Base-by-base conservation (phyloP, 1,140 invertebrate species). In the Heliconius eleuchia region DNA sequence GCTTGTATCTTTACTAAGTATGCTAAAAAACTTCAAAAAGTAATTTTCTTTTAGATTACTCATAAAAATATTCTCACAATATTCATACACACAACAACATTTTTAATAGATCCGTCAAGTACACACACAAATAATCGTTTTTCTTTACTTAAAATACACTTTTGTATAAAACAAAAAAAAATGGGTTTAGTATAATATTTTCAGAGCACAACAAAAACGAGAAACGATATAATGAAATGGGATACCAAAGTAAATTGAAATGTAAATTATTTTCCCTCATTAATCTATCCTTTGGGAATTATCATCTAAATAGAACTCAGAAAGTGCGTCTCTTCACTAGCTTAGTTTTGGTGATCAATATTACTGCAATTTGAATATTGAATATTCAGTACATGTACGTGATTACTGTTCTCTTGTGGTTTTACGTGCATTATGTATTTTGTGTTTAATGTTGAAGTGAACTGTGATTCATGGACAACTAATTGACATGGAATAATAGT, bases 181-280 rank as follows among this genome's bases (percentile, higher is more conserved):
- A 16, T 13, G 9, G 0, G 30, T 66, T 66, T 66, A 66, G 3
- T 30, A 66, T 66, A 30, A 66, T 66, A 30, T 66, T 66, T 66
- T 66, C 9, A 66, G 18, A 66, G 60, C 9, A 13, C 11, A 30
- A 66, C 11, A 30, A 66, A 66, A 66, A 30, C 27, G 23, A 16
- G 60, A 66, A n/a, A 27, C 71, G 42, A 13, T 42, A 39, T 39
- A 37, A 72, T 42, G 3, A 72, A 72, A 72, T 19, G 30, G 73
- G 11, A 27, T 73, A 50, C 18, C 52, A 37, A 71, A 70, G 11
- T 70, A 71, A 79, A 74, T 79, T 74, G 46, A 74, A 71, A 55
- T 79, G 77, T 27, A 79, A 79, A 79, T 79, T 79, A 74, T 74
- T 79, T 57, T 73, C 34, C 72, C 77, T 70, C 7, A 70, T 23